Evolutionary conservation across 2,888 invertebrate species (phyloP).

Genomic region (Drosophila mayaguana): DNA sequence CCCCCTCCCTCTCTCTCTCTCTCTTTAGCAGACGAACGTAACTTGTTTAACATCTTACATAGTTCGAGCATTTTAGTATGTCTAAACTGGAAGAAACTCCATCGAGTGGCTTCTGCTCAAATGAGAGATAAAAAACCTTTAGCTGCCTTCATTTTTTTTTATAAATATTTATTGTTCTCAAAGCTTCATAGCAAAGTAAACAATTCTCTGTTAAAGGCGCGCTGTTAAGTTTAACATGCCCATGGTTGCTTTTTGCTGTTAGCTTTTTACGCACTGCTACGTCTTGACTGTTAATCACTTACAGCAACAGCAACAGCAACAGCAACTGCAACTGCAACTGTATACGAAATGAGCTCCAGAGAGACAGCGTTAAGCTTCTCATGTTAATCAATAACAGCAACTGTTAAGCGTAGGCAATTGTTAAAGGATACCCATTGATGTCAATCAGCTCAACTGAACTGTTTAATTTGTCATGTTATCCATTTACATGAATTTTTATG

Average conservation of each 20-base stretch:
- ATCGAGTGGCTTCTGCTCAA: too few relatives aligned
- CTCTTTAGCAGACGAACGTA: too few relatives aligned
- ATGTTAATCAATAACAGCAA: not conserved
- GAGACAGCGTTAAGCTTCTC: too few relatives aligned
- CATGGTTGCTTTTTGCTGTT: not conserved
- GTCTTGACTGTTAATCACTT: not conserved
- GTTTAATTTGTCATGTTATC: too few relatives aligned
- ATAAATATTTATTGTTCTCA: too few relatives aligned
- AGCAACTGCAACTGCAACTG: not conserved
- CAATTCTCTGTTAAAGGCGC: not conserved
- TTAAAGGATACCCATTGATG: too few relatives aligned
- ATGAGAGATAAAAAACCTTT: too few relatives aligned
- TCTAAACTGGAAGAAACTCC: not conserved
- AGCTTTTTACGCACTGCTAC: not conserved
- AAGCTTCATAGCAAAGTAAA: not conserved
- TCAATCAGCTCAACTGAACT: too few relatives aligned
- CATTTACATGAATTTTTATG: too few relatives aligned
- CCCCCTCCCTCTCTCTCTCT: too few relatives aligned
- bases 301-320: not conserved
- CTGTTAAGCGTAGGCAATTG: not conserved
- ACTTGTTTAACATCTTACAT: not conserved
- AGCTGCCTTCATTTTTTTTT: too few relatives aligned
- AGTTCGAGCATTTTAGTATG: not conserved
- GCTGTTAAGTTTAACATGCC: not conserved
- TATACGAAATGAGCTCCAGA: too few relatives aligned